Conservation (phyloP, 2,888 invertebrate genomes). For the Theretra japonica region DNA sequence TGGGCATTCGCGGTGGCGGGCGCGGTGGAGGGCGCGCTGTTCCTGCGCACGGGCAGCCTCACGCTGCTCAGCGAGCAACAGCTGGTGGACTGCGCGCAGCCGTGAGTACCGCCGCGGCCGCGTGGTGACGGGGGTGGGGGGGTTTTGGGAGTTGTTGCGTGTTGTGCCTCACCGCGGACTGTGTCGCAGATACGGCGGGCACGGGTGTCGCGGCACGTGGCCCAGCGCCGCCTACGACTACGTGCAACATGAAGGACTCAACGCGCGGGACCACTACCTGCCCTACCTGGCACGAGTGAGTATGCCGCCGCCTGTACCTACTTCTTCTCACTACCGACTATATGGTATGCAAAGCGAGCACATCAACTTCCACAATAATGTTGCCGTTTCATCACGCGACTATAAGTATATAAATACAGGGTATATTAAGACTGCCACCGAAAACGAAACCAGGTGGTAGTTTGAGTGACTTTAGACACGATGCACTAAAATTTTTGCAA, state of each 20-base stretch:
- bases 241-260: constrained; percentile 61
- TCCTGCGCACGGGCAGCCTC: constrained; percentile 60
- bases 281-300: constrained; percentile 59
- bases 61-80: constrained; percentile 70
- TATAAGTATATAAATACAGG: not conserved
- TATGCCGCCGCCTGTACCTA: not conserved
- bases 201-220: constrained; percentile 72
- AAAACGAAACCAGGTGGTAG: too few species aligned
- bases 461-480: too few species aligned
- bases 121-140: not conserved
- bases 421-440: too few species aligned
- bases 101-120: constrained; percentile 48
- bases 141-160: too few species aligned
- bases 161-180: not conserved
- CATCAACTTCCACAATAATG: too few species aligned
- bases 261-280: constrained; percentile 62
- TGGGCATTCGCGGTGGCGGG: constrained; percentile 78
- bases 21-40: constrained; percentile 76
- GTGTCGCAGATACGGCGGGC: constrained; percentile 57
- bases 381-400: not conserved
- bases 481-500: too few species aligned
- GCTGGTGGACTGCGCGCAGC: constrained; percentile 73
- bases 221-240: constrained; percentile 70
- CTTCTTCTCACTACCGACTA: too few species aligned
- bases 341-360: too few species aligned